Base-by-base conservation (phyloP, 2,113 vertebrate species). In the Oncorhynchus keta region DNA sequence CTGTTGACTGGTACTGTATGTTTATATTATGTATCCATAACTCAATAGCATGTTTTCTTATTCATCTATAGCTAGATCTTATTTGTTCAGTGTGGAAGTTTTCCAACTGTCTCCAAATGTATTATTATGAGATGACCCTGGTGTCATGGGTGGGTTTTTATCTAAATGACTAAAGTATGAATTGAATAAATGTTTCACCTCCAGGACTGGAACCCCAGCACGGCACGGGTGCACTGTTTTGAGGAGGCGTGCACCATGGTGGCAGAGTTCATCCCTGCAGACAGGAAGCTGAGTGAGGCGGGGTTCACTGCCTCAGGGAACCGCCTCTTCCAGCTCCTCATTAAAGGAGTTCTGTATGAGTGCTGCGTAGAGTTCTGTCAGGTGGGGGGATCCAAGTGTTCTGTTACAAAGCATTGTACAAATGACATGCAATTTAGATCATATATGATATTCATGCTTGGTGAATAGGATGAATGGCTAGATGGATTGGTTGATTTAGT, bases 321-420 rank as follows among this genome's bases (percentile, higher is more conserved):
- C 77, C 94, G 98, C 35, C 94, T 99, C 64, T 99, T 99, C 87
- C 97, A 99, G 91, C 95, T 99, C 4, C 94, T 99, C 5, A 95
- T 98, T 86, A 99, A 99, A 75, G 98, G 98, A 55, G 89, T 99
- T 22, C 95, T 99, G 13, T 99, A 99, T 6, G 98, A 99, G 75
- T 99, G 96, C 88, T 99, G 97, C 45, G 97, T 99, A 81, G 97
- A 99, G 72, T 99, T 97, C 92, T 99, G 98, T 91, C 98, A 99
- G 89, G 91, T 91, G 8, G 12, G 7, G 1, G 12, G 8, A 55
- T 4, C 39, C 39, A 45, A 45, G 39, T 45, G 39, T 45, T 45
- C 39, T 45, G 39, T 45, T 12, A 45, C 39, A 45, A 11, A 11
- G 39, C 39, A 11, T 45, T 45, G 39, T 45, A 11, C 39, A 45